Evolutionary conservation across 2,113 vertebrate genomes (phyloP).

Genomic region (Galemys pyrenaicus): DNA sequence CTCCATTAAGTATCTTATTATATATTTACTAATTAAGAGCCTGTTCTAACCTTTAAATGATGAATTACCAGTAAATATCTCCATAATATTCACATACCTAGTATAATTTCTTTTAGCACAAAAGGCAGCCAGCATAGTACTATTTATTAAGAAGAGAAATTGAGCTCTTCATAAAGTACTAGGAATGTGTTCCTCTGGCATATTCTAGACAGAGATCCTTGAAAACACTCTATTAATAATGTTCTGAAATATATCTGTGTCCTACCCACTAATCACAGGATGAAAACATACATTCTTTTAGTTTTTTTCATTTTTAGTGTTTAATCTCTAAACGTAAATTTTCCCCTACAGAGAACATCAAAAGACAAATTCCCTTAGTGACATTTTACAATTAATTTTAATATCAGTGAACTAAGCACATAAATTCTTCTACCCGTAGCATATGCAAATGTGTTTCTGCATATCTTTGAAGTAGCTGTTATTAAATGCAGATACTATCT

Average conservation of each 20-base stretch:
- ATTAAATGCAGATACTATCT: conserved; percentile 84
- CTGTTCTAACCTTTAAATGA: conserved; percentile 60
- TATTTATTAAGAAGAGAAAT: conserved; percentile 59
- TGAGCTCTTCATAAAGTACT: conserved; percentile 23
- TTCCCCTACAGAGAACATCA: conserved; percentile 67
- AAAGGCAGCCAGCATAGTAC: background rate
- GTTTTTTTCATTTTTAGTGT: conserved; percentile 50
- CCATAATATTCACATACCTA: conserved; percentile 12
- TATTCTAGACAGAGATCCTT: conserved; percentile 46
- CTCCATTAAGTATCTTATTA: conserved; percentile 39
- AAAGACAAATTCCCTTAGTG: conserved; percentile 77
- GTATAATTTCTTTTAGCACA: conserved; percentile 10
- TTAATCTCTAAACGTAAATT: conserved; percentile 66
- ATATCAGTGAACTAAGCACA: conserved; percentile 80
- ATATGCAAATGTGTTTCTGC: conserved; percentile 83
- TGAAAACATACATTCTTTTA: conserved; percentile 66
- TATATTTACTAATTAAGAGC: conserved; percentile 52
- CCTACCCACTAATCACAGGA: conserved; percentile 66
- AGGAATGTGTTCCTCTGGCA: conserved; percentile 33
- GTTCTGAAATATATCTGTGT: conserved; percentile 58
- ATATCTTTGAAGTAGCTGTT: conserved; percentile 85
- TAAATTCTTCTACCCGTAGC: conserved; percentile 78
- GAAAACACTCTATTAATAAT: conserved; percentile 74
- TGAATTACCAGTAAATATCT: conserved; percentile 39
- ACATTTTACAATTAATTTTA: conserved; percentile 83